Percentiles rank a stretch among this genome's conserved stretches.
Evolutionary conservation across 2,888 invertebrate species (phyloP).

Genomic region (Zaprionus obscuricornis): DNA sequence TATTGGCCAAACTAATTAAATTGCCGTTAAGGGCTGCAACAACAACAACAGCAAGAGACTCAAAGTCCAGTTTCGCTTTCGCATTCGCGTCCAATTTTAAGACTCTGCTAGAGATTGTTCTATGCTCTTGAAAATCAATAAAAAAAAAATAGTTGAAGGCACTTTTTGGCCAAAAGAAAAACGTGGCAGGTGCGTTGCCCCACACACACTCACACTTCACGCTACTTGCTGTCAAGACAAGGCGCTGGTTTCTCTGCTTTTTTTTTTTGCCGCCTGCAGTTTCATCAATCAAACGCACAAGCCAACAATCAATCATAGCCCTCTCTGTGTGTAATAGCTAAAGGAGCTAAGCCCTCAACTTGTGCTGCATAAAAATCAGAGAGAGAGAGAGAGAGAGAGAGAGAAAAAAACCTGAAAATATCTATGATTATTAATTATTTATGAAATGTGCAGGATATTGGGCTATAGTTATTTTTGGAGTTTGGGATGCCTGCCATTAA

Average conservation of each 20-base stretch:
- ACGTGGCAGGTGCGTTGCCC: neutral
- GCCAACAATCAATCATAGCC: conserved; percentile 65
- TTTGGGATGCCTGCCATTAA: conserved; percentile 51
- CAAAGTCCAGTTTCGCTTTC: too few species aligned
- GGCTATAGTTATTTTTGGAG: conserved; percentile 22
- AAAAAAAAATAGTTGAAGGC: too few species aligned
- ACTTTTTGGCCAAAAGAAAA: neutral
- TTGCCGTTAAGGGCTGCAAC: conserved; percentile 33
- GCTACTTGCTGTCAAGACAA: too few species aligned
- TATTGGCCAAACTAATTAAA: conserved; percentile 74
- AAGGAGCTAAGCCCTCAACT: conserved; percentile 18
- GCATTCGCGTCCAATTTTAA: too few species aligned
- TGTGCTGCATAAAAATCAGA: too few species aligned
- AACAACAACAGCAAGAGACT: too few species aligned
- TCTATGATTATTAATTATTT: conserved; percentile 74
- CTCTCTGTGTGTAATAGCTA: neutral
- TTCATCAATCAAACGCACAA: conserved; percentile 65
- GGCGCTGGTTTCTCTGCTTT: too few species aligned
- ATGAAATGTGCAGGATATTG: conserved; percentile 30
- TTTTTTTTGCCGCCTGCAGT: conserved; percentile 26
- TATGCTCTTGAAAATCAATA: conserved; percentile 46
- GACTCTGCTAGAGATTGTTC: too few species aligned
- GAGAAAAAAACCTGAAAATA: conserved; percentile 47
- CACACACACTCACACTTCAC: too few species aligned
- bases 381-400: conserved; percentile 13